These are phyloP conservation scores for Ameiurus melas DNA, from an alignment of 2,113 vertebrate species.

Conservation along the genomic window DNA sequence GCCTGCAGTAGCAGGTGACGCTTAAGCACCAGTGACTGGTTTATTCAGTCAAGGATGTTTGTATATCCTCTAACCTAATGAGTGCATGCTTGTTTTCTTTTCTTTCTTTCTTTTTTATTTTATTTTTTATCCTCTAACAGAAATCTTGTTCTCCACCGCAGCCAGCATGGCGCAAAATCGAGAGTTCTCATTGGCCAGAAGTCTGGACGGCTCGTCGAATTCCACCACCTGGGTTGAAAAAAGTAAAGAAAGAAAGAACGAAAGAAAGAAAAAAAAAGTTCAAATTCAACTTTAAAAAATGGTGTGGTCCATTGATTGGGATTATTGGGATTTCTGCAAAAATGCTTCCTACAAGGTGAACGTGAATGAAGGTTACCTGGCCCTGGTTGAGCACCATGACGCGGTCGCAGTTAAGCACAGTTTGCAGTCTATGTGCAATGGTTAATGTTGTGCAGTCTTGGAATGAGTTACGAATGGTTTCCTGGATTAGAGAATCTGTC, in stretches of 20 bases:
- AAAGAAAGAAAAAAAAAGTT: neutral
- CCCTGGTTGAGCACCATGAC: slow-evolving; percentile 94
- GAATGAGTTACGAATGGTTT: slow-evolving; percentile 88
- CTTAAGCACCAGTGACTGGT: slow-evolving; percentile 61
- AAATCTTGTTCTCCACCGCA: slow-evolving; percentile 88
- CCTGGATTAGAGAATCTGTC: slow-evolving; percentile 88
- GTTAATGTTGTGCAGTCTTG: slow-evolving; percentile 91
- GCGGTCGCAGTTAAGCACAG: slow-evolving; percentile 85
- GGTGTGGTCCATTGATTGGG: neutral
- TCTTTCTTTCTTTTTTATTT: neutral
- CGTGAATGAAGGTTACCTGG: slow-evolving; percentile 71
- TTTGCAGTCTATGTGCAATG: slow-evolving; percentile 89
- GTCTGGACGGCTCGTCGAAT: slow-evolving; percentile 85
- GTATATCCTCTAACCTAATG: slow-evolving; percentile 30
- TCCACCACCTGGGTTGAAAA: slow-evolving; percentile 81
- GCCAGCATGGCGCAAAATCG: slow-evolving; percentile 91
- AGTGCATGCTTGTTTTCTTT: neutral
- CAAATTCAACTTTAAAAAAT: neutral
- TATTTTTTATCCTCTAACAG: slow-evolving; percentile 88
- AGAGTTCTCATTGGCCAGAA: slow-evolving; percentile 91
- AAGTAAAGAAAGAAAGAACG: neutral
- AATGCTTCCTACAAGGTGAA: neutral
- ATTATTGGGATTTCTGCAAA: neutral
- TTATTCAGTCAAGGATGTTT: slow-evolving; percentile 66
- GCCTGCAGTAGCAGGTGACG: slow-evolving; percentile 56